phyloP scores from a whole-genome alignment of 2,113 vertebrate genomes.

The Herpailurus yagouaroundi region DNA sequence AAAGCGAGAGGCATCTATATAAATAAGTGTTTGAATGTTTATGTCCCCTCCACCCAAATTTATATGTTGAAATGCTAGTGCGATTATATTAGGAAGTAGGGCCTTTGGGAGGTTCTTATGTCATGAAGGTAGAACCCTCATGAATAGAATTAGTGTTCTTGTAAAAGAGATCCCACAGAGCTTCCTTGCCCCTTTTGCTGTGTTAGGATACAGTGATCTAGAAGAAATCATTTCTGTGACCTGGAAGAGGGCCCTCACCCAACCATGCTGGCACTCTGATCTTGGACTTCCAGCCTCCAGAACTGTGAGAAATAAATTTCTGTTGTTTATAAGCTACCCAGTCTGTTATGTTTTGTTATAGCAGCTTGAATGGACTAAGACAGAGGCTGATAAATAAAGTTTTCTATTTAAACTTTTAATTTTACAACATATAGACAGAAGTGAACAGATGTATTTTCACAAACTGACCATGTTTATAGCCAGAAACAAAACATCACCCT shows the following conservation, averaged over 20 bases:
- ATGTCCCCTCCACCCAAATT: not conserved
- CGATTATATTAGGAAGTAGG: not conserved
- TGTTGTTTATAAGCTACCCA: conserved; percentile 1
- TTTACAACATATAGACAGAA: not conserved
- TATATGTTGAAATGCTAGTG: not conserved
- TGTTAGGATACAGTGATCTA: not conserved
- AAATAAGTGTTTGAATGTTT: not conserved
- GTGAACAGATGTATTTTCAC: not conserved
- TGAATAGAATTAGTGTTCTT: not conserved
- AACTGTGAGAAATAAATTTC: not conserved
- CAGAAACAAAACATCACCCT: not conserved
- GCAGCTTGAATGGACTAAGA: not conserved
- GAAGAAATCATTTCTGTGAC: not conserved
- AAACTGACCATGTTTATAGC: not conserved
- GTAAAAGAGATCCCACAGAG: not conserved
- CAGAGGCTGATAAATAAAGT: not conserved
- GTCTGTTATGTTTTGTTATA: not conserved
- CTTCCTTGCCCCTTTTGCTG: not conserved
- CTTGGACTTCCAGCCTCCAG: not conserved
- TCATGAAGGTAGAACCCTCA: not conserved
- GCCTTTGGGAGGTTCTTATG: not conserved
- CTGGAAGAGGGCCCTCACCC: not conserved
- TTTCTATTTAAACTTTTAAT: not conserved
- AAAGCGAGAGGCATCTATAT: not conserved
- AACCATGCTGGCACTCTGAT: not conserved